Evolutionary conservation across 2,113 vertebrate species (phyloP).

Genomic region (Passer domesticus): DNA sequence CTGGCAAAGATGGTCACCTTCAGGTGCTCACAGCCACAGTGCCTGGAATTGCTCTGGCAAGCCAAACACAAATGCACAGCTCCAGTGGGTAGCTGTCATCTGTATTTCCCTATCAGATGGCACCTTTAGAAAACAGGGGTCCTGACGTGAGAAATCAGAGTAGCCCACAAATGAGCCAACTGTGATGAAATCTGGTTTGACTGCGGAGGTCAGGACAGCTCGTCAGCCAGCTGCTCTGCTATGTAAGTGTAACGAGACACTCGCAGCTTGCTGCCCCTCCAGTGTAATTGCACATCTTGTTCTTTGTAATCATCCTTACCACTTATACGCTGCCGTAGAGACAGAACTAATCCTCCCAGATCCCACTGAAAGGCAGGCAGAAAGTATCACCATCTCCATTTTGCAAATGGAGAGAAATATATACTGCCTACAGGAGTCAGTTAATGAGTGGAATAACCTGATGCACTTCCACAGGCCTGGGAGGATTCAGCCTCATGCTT

Average conservation of each 20-base stretch:
- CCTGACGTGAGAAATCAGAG: neutral
- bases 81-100: neutral
- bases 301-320: constrained; percentile 32
- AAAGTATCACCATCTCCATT: neutral
- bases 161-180: constrained; percentile 43
- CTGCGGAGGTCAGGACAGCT: constrained; percentile 49
- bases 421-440: neutral
- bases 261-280: constrained; percentile 38
- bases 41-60: neutral
- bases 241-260: constrained; percentile 5
- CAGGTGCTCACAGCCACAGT: neutral
- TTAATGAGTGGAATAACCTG: neutral
- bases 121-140: constrained; percentile 13
- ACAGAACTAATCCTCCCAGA: constrained; percentile 19
- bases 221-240: constrained; percentile 53
- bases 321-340: neutral
- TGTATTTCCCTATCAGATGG: neutral
- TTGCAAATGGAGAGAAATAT: neutral
- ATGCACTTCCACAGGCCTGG: neutral
- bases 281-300: constrained; percentile 42
- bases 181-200: constrained; percentile 52
- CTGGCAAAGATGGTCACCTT: neutral
- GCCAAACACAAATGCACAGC: neutral
- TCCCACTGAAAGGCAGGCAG: constrained; percentile 20
- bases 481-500: neutral